A percentile compares a stretch with the other conserved stretches of the same genome.
These are phyloP conservation scores for Heliconius aoede DNA, from an alignment of 2,888 invertebrate species.

Conservation along the genomic window DNA sequence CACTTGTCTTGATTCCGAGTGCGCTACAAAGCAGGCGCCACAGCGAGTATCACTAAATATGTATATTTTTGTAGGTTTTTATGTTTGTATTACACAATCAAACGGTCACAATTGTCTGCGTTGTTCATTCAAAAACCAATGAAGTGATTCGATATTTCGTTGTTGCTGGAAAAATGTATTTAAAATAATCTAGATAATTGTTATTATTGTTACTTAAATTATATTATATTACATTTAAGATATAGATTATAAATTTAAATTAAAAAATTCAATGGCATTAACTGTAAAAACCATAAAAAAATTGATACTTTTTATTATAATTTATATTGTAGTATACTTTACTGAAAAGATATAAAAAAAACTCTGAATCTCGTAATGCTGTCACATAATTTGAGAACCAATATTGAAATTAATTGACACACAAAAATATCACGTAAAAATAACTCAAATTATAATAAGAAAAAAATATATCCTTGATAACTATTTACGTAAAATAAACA, in stretches of 20 bases:
- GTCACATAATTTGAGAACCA: background rate
- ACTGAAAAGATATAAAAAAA: background rate
- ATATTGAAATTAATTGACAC: too few species aligned
- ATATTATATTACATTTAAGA: background rate
- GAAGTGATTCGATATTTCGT: slow-evolving; percentile 31
- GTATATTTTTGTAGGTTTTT: slow-evolving; percentile 30
- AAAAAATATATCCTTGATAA: too few species aligned
- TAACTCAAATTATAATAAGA: too few species aligned
- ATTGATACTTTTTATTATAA: background rate
- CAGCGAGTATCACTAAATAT: slow-evolving; percentile 35
- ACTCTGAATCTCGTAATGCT: background rate
- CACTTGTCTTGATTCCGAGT: slow-evolving; percentile 69
- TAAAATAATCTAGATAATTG: background rate
- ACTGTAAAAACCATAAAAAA: background rate
- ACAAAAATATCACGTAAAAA: too few species aligned
- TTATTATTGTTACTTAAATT: background rate
- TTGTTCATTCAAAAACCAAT: slow-evolving; percentile 39
- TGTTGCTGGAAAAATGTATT: slow-evolving; percentile 1
- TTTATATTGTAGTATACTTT: background rate
- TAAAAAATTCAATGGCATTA: background rate
- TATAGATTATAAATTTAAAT: background rate
- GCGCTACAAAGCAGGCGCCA: slow-evolving; percentile 43
- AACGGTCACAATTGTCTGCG: slow-evolving; percentile 31
- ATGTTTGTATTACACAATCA: slow-evolving; percentile 35
- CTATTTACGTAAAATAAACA: too few species aligned